These are phyloP conservation scores for Bujurquina vittata DNA, from an alignment of 2,113 vertebrate species.

Conservation along the genomic window DNA sequence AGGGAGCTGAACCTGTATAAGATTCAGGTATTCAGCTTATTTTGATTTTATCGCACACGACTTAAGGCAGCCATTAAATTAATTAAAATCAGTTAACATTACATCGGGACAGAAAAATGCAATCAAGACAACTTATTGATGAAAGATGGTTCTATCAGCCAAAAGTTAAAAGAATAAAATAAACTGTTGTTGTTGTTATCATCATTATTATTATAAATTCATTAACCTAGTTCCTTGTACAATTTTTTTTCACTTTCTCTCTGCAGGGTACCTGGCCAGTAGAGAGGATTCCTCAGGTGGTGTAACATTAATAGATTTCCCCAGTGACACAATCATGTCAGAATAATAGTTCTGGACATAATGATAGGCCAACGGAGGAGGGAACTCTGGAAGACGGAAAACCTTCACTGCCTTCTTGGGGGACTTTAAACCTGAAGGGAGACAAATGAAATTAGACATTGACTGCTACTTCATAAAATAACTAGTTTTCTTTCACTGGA, in stretches of 20 bases:
- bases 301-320: constrained; percentile 82
- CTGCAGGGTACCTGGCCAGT: constrained; percentile 83
- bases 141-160: too few relatives aligned
- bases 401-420: constrained; percentile 73
- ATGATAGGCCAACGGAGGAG: constrained; percentile 86
- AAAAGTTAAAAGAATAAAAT: neutral
- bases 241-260: neutral
- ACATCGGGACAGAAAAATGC: neutral
- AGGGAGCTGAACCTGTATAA: neutral
- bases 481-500: neutral
- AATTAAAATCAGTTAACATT: neutral
- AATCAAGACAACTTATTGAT: neutral
- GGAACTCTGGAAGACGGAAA: constrained; percentile 92
- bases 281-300: constrained; percentile 84
- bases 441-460: neutral
- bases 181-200: too few relatives aligned
- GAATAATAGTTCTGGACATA: constrained; percentile 89
- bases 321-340: constrained; percentile 84
- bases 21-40: neutral
- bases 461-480: neutral
- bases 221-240: neutral
- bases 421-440: constrained; percentile 74
- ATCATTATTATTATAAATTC: neutral
- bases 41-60: too few relatives aligned
- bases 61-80: neutral